These are phyloP conservation scores for Nannoperca australis DNA, from an alignment of 2,797 vertebrate genomes.

Conservation along the genomic window DNA sequence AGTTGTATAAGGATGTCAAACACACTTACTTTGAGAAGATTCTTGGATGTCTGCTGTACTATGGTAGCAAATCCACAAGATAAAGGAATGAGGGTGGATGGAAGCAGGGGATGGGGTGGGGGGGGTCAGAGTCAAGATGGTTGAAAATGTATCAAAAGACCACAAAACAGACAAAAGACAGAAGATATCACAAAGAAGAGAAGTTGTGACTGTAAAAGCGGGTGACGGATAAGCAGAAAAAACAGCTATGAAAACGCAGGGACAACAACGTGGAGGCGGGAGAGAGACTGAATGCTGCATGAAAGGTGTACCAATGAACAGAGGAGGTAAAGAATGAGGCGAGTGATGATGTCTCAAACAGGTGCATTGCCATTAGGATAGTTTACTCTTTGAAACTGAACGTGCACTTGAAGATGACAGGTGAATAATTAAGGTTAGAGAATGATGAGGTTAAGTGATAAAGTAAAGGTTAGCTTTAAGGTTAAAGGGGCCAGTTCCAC, in stretches of 20 bases:
- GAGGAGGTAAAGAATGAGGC: constrained; percentile 4
- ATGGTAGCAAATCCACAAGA: constrained; percentile 35
- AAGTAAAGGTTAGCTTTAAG: constrained; percentile 8
- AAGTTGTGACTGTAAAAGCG: constrained; percentile 21
- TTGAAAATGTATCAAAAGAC: constrained; percentile 35
- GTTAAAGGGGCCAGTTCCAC: neutral
- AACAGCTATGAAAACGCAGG: neutral
- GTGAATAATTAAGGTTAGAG: neutral
- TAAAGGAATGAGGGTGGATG: constrained; percentile 29
- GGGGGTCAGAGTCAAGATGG: constrained; percentile 33
- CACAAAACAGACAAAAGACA: constrained; percentile 20
- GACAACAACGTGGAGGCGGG: neutral
- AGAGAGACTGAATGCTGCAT: neutral
- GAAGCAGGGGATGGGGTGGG: neutral
- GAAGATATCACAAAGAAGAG: constrained; percentile 1
- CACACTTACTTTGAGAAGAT: constrained; percentile 72
- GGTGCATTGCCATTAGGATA: neutral
- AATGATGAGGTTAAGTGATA: neutral
- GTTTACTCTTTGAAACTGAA: neutral
- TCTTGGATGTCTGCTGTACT: constrained; percentile 30
- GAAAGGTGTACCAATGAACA: constrained; percentile 18
- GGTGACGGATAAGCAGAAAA: neutral
- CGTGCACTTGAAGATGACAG: neutral
- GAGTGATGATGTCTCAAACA: constrained; percentile 2
- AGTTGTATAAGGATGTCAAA: constrained; percentile 44